Conservation (phyloP, 2,113 vertebrate species). For the Callithrix jacchus region DNA sequence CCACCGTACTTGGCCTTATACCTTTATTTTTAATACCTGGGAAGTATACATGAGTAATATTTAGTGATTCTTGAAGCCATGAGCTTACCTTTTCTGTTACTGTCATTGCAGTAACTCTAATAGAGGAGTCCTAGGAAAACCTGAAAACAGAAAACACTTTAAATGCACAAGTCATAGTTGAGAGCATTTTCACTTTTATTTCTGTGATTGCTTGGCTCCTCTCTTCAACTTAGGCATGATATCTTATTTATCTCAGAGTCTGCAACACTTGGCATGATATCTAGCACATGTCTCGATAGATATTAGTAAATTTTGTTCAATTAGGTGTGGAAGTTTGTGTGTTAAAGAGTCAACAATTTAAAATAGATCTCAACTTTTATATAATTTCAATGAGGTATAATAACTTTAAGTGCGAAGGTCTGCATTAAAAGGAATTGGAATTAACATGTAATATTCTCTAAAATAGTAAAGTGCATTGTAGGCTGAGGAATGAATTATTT, state of each 20-base stretch:
- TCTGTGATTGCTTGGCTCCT: not conserved
- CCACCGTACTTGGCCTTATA: too few relatives aligned
- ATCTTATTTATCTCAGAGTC: not conserved
- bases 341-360: constrained; percentile 12
- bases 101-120: not conserved
- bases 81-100: not conserved
- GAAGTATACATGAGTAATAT: not conserved
- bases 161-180: not conserved
- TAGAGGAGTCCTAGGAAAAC: not conserved
- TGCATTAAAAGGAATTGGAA: not conserved
- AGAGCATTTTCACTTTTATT: not conserved
- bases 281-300: not conserved
- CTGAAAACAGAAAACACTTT: not conserved
- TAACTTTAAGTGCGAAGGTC: constrained; percentile 22
- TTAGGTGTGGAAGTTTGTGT: not conserved
- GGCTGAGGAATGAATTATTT: constrained; percentile 25
- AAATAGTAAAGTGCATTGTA: constrained; percentile 12
- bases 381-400: constrained; percentile 26
- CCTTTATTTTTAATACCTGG: not conserved
- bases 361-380: constrained; percentile 36
- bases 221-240: not conserved
- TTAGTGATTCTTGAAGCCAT: not conserved
- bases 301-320: not conserved
- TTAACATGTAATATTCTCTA: constrained; percentile 1
- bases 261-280: not conserved